Evolutionary conservation across 2,797 vertebrate genomes (phyloP), one percentile per base, ranked within the genome.

Genomic region (Pterois miles): DNA sequence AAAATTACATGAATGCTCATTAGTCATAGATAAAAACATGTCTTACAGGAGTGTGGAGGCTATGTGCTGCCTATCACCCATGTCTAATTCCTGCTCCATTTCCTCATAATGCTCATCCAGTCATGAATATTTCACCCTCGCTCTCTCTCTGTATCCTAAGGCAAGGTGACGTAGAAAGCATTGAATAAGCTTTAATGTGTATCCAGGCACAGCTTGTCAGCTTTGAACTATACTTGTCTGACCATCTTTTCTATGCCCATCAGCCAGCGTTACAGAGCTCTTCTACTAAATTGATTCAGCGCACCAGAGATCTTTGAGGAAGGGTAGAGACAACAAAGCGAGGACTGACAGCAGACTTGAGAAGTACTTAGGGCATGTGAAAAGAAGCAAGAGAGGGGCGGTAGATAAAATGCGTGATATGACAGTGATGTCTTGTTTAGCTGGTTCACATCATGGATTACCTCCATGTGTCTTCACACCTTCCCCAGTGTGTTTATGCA

Each of bases 231-330:
- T 48, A 67, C 86, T 78, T 69, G 59, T 80, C 80, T 63, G 81
- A 60, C 82, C 82, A 81, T 86, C 85, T 84, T 88, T 82, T 89
- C 66, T 46, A 54, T 81, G 68, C 82, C 82, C 79, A 77, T 83
- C 78, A 87, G 65, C 71, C 69, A 64, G 54, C 2, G 4, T 62
- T 63, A 43, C 29, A 82, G 72, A 80, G 76, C 59, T 70, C 73
- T 83, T 74, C 84, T 84, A 68, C 69, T 70, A 60, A 88, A 90
- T 83, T 90, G 84, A 88, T 84, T 89, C 70, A 73, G 78, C 8
- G 9, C 72, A 59, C 62, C 33, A 56, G 48, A 70, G 60, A 88
- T 88, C 85, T 83, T 65, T 68, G 58, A 75, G 71, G 50, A 70
- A 60, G 33, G 23, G 14, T 6, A 12, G 3, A 54, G 77, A 68